These are phyloP conservation scores for Clunio marinus DNA, from an alignment of 2,888 invertebrate genomes.

Conservation along the genomic window DNA sequence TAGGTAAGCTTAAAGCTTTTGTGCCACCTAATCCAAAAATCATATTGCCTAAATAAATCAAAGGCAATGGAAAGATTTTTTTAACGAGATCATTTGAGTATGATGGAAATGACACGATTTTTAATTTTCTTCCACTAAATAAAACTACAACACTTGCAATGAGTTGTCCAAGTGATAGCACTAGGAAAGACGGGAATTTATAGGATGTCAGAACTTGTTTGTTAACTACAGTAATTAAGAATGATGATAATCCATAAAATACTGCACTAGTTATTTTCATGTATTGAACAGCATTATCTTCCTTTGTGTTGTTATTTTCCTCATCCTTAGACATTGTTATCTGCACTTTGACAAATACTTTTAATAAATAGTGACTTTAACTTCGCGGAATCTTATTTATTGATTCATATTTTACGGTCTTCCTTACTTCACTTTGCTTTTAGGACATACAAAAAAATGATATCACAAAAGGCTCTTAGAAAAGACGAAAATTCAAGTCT, in stretches of 20 bases:
- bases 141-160: conserved; percentile 78
- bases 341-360: not conserved
- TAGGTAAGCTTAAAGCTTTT: conserved; percentile 88
- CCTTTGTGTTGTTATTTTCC: conserved; percentile 26
- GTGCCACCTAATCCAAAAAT: conserved; percentile 96
- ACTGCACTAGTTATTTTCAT: conserved; percentile 61
- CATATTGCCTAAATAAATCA: conserved; percentile 93
- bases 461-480: too few species aligned
- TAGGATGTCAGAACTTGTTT: conserved; percentile 91
- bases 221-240: conserved; percentile 53
- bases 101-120: conserved; percentile 73
- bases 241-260: conserved; percentile 66
- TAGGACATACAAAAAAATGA: too few species aligned
- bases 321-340: conserved; percentile 28
- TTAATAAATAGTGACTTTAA: not conserved
- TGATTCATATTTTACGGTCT: not conserved
- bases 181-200: conserved; percentile 87
- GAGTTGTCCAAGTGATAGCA: conserved; percentile 87
- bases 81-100: conserved; percentile 63
- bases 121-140: conserved; percentile 64
- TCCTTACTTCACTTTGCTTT: not conserved
- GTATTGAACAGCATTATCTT: not conserved
- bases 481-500: too few species aligned
- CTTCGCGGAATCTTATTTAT: not conserved
- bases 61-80: conserved; percentile 90